Evolutionary conservation across 1,140 invertebrate species (phyloP).

Genomic region (Limonius californicus): DNA sequence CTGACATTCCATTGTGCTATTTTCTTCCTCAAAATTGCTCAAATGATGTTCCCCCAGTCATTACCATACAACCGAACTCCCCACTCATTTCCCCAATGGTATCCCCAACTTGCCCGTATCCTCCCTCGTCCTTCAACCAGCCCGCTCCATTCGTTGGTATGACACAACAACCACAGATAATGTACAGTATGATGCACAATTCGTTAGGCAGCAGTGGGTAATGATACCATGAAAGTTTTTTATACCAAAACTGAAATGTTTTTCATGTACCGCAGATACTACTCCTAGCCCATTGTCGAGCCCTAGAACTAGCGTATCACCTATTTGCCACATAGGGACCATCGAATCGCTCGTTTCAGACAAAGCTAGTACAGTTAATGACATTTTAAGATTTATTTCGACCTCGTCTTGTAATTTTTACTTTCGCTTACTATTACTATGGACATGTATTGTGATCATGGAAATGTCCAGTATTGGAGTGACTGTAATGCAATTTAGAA

Average conservation of each 20-base stretch:
- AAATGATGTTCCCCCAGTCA: conserved; percentile 25
- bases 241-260: background rate
- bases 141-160: conserved; percentile 38
- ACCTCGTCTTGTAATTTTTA: too few species aligned
- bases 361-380: conserved; percentile 7
- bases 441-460: too few species aligned
- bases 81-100: too few species aligned
- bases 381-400: background rate
- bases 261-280: conserved; percentile 11
- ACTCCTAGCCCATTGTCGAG: conserved; percentile 18
- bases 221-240: conserved; percentile 18
- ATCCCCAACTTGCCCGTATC: conserved; percentile 41
- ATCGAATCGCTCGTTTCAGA: conserved; percentile 7
- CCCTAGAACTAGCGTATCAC: conserved; percentile 1
- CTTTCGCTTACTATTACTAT: too few species aligned
- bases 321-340: background rate
- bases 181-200: conserved; percentile 47
- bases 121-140: conserved; percentile 24
- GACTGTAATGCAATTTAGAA: too few species aligned
- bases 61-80: conserved; percentile 34
- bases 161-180: conserved; percentile 41
- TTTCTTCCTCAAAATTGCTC: conserved; percentile 52
- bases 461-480: too few species aligned
- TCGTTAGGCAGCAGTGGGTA: conserved; percentile 46
- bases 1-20: conserved; percentile 72